Percentiles rank a stretch among this genome's conserved stretches.
phyloP scores from a whole-genome alignment of 1,140 invertebrate genomes.

The Phenacoccus solenopsis region DNA sequence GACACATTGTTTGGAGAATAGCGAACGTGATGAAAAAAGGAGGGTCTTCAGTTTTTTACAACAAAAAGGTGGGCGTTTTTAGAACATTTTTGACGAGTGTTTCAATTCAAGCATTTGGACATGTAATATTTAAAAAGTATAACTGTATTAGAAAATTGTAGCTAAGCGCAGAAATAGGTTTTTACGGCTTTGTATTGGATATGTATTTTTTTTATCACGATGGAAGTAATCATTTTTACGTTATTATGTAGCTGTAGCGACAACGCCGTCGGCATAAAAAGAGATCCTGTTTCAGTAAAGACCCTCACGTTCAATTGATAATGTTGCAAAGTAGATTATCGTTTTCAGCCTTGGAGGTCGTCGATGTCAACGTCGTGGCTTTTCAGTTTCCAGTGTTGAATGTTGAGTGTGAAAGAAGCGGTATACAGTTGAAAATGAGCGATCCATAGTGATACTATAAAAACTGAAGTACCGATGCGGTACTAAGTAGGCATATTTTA shows the following conservation, averaged over 20 bases:
- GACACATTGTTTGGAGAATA: constrained; percentile 14
- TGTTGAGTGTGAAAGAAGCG: too few relatives aligned
- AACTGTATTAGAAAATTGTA: constrained; percentile 13
- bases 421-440: too few relatives aligned
- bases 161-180: neutral
- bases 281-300: constrained; percentile 5
- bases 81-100: constrained; percentile 11
- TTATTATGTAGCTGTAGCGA: constrained; percentile 9
- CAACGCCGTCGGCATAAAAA: neutral
- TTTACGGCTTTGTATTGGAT: neutral
- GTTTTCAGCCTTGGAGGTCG: neutral
- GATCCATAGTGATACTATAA: too few relatives aligned
- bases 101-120: constrained; percentile 14
- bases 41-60: constrained; percentile 8
- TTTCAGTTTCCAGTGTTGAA: neutral
- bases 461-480: too few relatives aligned
- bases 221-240: constrained; percentile 2
- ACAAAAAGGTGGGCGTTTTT: constrained; percentile 12
- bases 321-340: constrained; percentile 13
- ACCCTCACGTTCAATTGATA: neutral
- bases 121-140: constrained; percentile 14
- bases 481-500: too few relatives aligned
- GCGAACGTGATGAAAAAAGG: constrained; percentile 14
- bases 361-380: constrained; percentile 6
- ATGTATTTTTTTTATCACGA: neutral